Evolutionary conservation across 1,140 invertebrate genomes (phyloP), one percentile per base, ranked within the genome.

Genomic region (Choristoneura fumiferana): DNA sequence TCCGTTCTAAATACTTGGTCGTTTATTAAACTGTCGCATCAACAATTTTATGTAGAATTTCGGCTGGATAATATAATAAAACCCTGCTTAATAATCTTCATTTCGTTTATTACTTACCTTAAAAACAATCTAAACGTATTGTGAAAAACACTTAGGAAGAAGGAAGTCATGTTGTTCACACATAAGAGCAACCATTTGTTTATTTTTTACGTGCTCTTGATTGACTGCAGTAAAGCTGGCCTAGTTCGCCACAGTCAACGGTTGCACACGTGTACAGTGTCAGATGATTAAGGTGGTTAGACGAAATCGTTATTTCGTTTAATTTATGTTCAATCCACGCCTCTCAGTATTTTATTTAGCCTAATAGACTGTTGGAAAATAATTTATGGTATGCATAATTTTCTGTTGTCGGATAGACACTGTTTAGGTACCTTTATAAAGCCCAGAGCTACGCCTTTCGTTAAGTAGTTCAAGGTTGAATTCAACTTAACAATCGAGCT

Each of bases 221-320:
- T 78, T 84, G 74, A 82, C 71, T 77, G 71, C 73, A 76, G 68
- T 57, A 63, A 64, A 72, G 45, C 65, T 75, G 78, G 63, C 71
- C 73, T 64, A 79, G 71, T 73, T 70, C 70, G 49, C 54, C 63
- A 55, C 61, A 58, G 37, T 57, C 45, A 65, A 73, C 18, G 43
- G 10, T 29, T 29, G 17, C 18, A 49, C 72, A 73, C 66, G 62
- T 76, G 74, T 69, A 64, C 59, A 60, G 29, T 62, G 60, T 65
- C 58, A 57, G 57, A 60, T 58, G 37, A 58, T 49, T 49, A 49
- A 9, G 9, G 14, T 17, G 6, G 40, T 45, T 49, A 49, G 17
- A 37, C 9, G 9, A 22, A 29, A 29, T 29, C 2, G 22, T 29
- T 29, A 29, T 29, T 29, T 29, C 2, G 22, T 1, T n/a, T 39